Base-by-base conservation (phyloP, 2,113 vertebrate species). In the Collichthys lucidus region DNA sequence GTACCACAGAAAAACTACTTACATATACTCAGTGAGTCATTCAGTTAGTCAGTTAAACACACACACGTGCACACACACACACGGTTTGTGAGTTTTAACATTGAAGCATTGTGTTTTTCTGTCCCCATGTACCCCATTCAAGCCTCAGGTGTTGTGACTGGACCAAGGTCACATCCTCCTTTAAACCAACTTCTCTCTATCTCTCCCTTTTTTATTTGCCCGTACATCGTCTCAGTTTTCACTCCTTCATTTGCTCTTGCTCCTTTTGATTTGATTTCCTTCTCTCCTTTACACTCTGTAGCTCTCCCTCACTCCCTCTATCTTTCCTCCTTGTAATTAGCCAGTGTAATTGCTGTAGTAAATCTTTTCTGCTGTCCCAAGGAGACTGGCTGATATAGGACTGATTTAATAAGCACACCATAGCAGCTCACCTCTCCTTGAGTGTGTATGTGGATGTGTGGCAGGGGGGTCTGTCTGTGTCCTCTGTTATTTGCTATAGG, bases 331-430 rank as follows among this genome's bases (percentile, higher is more conserved):
- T 90, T 92, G 90, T 95, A 95, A 95, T 95, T 95, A 94, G 94
- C 93, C 81, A 74, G 87, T 94, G 93, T 95, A 95, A 94, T 95
- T 95, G 94, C 92, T 91, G 92, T 93, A 93, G 94, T 95, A 94
- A 95, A 95, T 95, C 94, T 95, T 94, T 89, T 91, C 82, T 91
- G 92, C 86, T 91, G 92, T 94, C 92, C 93, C 92, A 94, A 92
- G 89, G 93, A 93, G 93, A 92, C 90, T 91, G 89, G 89, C 93
- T 94, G 92, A 94, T 94, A 93, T 94, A 90, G 86, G 90, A 84
- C 93, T 94, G 94, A 95, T 95, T 95, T 95, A 95, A 95, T 94
- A 95, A 93, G 93, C 88, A 88, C 89, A 89, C 83, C 90, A 89
- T 77, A 81, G 81, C 89, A 74, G 77, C 90, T 91, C 90, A 91